phyloP scores from a whole-genome alignment of 35 echinoderm and acorn worm species.

The Patiria miniata region DNA sequence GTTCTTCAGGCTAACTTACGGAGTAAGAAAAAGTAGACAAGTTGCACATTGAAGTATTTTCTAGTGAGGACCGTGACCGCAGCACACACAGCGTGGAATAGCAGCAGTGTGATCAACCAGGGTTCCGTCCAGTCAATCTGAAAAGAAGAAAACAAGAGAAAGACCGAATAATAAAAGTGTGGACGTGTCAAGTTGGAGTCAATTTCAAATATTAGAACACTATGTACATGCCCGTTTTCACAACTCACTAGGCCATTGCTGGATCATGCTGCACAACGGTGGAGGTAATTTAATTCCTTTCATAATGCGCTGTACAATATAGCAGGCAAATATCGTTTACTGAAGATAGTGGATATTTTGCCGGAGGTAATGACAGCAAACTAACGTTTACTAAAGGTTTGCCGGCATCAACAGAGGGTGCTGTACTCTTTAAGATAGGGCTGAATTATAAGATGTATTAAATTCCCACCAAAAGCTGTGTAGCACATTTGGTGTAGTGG shows the following conservation, averaged over 20 bases:
- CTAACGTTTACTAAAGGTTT: too few species aligned
- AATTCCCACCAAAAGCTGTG: too few species aligned
- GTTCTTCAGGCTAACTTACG: slow-evolving; percentile 56
- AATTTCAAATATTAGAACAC: background rate
- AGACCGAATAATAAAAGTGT: background rate
- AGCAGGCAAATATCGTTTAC: background rate
- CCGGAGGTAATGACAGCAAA: too few species aligned
- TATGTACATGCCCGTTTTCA: background rate
- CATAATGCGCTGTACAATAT: background rate
- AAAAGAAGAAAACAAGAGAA: slow-evolving; percentile 28
- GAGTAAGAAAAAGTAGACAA: slow-evolving; percentile 76
- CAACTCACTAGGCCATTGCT: background rate
- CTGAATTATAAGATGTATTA: too few species aligned
- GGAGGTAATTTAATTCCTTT: background rate
- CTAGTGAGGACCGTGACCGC: slow-evolving; percentile 69
- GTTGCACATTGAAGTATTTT: slow-evolving; percentile 74
- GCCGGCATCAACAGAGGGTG: too few species aligned
- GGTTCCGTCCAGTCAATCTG: slow-evolving; percentile 96
- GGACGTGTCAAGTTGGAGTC: background rate
- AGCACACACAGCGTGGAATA: slow-evolving; percentile 72
- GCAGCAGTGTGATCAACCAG: slow-evolving; percentile 67
- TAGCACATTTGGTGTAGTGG: too few species aligned
- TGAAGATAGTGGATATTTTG: too few species aligned
- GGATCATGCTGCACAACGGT: background rate
- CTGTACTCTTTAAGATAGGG: too few species aligned